Percentiles rank a stretch among this genome's conserved stretches.
These are phyloP conservation scores for Leucophenga maculata DNA, from an alignment of 2,888 invertebrate genomes.

Conservation along the genomic window DNA sequence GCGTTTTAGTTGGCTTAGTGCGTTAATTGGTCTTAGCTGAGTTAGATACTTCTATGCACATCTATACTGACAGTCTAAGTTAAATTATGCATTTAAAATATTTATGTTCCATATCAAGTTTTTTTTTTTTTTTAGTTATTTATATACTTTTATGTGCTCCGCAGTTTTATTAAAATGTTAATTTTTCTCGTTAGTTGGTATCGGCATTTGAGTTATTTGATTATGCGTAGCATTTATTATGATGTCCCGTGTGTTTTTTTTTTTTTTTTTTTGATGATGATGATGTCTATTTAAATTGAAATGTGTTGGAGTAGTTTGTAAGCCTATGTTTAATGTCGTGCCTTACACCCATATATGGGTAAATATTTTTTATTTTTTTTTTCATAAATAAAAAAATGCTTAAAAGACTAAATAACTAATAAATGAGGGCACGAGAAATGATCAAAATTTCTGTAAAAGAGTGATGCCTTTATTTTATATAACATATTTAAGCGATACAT, in stretches of 20 bases:
- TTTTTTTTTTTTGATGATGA: not conserved
- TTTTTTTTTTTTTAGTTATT: not conserved
- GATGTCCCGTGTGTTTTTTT: not conserved
- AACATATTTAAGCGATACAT: too few relatives aligned
- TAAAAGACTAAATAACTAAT: too few relatives aligned
- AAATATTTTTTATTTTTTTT: not conserved
- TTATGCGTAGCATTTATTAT: slow-evolving; percentile 6
- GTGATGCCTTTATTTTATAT: too few relatives aligned
- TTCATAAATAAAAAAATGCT: not conserved
- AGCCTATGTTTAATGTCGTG: not conserved
- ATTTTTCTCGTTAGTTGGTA: slow-evolving; percentile 7
- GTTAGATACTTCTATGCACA: not conserved
- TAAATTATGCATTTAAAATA: slow-evolving; percentile 2
- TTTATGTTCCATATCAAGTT: not conserved
- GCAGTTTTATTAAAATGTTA: slow-evolving; percentile 16
- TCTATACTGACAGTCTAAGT: not conserved
- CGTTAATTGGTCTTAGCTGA: slow-evolving; percentile 18
- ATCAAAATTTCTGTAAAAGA: too few relatives aligned
- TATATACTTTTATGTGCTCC: not conserved
- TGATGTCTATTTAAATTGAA: too few relatives aligned
- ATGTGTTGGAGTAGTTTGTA: too few relatives aligned
- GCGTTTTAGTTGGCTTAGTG: slow-evolving; percentile 18
- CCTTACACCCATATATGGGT: too few relatives aligned
- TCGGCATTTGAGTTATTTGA: slow-evolving; percentile 16
- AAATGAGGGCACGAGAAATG: too few relatives aligned